Base-by-base conservation (phyloP, 2,113 vertebrate species). In the Corapipo altera region DNA sequence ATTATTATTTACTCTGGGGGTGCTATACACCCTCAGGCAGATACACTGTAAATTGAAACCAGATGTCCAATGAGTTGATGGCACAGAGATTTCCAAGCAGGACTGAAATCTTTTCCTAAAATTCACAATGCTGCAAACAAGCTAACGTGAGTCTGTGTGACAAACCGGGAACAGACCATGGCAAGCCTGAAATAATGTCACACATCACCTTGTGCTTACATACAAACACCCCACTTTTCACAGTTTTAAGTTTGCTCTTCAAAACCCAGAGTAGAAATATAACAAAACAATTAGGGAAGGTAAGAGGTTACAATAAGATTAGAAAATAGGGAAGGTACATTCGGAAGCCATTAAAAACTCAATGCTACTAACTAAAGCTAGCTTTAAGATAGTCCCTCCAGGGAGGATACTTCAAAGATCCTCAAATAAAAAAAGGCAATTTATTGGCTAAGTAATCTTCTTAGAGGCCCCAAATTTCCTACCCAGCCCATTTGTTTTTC, bases 1-100 rank as follows among this genome's bases (percentile, higher is more conserved):
- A 71, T 97, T 96, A 93, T 96, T 97, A 94, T 96, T 97, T 96
- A 96, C 95, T 94, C 92, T 93, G 61, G 93, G 90, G 93, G 89
- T 80, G 86, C 66, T 84, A 61, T 19, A 59, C 84, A 75, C 85
- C 76, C 94, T 85, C 66, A 85, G 92, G 95, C 94, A 95, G 78
- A 71, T 73, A 90, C 80, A 84, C 41, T 54, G 81, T 79, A 94
- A 97, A 98, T 97, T 97, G 88, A 97, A 98, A 97, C 83, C 97
- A 98, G 97, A 98, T 98, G 97, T 97, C 96, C 97, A 93, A 95
- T 0, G 94, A 96, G 91, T 67, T 94, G 85, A 94, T 97, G 97
- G 91, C 95, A 97, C 91, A 55, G 85, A 97, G 88, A 85, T 97
- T 97, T 95, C 96, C 94, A 95, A 94, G 90, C 85, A 78, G 93